A percentile compares a stretch with the other conserved stretches of the same genome.
phyloP scores from a whole-genome alignment of 1,140 invertebrate species.

The Euglossa dilemma region DNA sequence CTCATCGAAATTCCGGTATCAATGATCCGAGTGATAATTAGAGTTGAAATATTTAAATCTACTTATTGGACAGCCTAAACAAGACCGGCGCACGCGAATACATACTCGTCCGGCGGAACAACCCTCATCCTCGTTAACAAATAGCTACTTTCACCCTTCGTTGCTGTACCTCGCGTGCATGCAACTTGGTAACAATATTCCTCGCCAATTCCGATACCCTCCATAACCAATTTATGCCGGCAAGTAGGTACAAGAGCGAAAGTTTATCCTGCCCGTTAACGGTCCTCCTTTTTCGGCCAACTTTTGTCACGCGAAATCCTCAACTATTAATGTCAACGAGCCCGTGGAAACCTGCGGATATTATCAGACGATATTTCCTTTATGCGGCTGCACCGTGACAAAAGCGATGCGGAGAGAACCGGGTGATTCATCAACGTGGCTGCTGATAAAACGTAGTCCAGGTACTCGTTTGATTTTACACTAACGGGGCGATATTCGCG shows the following conservation, averaged over 20 bases:
- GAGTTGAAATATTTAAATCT: too few relatives aligned
- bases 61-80: too few relatives aligned
- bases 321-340: not conserved
- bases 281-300: too few relatives aligned
- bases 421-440: not conserved
- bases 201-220: too few relatives aligned
- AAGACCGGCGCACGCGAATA: too few relatives aligned
- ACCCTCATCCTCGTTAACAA: not conserved
- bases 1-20: too few relatives aligned
- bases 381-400: not conserved
- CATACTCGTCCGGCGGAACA: not conserved
- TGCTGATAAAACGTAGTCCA: not conserved
- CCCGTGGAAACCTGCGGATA: not conserved
- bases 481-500: conserved; percentile 10
- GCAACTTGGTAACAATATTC: too few relatives aligned
- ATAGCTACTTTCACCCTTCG: not conserved
- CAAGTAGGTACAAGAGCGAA: not conserved
- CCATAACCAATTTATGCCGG: too few relatives aligned
- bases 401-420: not conserved
- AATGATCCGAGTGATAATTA: too few relatives aligned
- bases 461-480: conserved; percentile 19
- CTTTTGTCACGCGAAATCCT: not conserved
- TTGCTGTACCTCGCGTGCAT: too few relatives aligned
- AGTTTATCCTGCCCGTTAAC: not conserved
- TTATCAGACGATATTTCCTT: not conserved